phyloP scores from a whole-genome alignment of 2,888 invertebrate genomes.

The Sabellastarte sp. region DNA sequence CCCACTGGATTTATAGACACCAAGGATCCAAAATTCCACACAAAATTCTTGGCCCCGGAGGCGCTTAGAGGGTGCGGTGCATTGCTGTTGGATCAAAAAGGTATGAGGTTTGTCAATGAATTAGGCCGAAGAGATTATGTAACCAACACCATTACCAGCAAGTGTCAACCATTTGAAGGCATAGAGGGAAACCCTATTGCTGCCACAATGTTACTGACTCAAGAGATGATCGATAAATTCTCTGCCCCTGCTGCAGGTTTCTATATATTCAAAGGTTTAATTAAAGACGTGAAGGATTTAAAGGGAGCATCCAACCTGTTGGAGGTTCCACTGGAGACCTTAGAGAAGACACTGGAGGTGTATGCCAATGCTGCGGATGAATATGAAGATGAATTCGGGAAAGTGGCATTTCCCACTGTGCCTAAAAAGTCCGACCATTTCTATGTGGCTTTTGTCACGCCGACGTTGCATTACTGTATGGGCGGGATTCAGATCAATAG shows the following conservation, averaged over 20 bases:
- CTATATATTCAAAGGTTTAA: conserved; percentile 26
- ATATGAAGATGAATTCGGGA: conserved; percentile 23
- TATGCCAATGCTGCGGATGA: conserved; percentile 14
- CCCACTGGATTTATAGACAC: conserved; percentile 31
- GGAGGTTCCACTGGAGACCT: conserved; percentile 3
- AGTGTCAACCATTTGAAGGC: conserved; percentile 12
- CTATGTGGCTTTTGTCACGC: conserved; percentile 25
- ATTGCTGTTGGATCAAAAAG: conserved; percentile 21
- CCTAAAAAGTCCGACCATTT: conserved; percentile 20
- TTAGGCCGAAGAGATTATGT: conserved; percentile 25
- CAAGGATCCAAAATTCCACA: conserved; percentile 16
- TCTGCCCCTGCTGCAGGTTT: conserved; percentile 21
- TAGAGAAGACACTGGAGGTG: conserved; percentile 11
- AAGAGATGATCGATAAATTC: conserved; percentile 20
- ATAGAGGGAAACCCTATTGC: conserved; percentile 14
- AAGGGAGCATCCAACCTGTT: conserved; percentile 11
- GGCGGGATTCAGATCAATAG: conserved; percentile 26
- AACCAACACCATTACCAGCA: conserved; percentile 16
- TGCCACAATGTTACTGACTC: conserved; percentile 24
- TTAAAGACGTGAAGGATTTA: conserved; percentile 8
- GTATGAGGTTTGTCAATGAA: conserved; percentile 28
- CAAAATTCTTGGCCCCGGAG: conserved; percentile 30
- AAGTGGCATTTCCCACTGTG: conserved; percentile 20
- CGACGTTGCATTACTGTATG: conserved; percentile 32
- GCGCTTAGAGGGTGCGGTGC: conserved; percentile 30